These are phyloP conservation scores for Astyanax mexicanus DNA, from an alignment of 2,797 vertebrate genomes.

Conservation along the genomic window DNA sequence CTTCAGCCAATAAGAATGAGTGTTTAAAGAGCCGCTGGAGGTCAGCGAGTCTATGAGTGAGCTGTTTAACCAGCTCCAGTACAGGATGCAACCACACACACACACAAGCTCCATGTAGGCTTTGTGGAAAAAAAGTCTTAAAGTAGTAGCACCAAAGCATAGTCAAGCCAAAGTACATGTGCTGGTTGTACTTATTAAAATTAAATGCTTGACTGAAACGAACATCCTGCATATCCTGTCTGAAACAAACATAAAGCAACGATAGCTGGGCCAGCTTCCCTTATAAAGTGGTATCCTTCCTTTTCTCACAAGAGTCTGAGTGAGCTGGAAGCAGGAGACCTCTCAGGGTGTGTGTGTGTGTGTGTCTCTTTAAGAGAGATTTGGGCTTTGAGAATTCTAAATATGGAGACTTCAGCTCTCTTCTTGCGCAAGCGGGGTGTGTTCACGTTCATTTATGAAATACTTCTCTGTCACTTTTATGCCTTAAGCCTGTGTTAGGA, in stretches of 20 bases:
- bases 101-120: constrained; percentile 5
- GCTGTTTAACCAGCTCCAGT: constrained; percentile 50
- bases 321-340: background rate
- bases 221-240: background rate
- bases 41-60: constrained; percentile 62
- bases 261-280: background rate
- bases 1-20: constrained; percentile 54
- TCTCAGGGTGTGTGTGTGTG: constrained; percentile 13
- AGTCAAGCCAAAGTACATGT: background rate
- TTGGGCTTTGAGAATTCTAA: constrained; percentile 25
- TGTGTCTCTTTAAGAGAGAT: constrained; percentile 46
- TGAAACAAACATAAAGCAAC: constrained; percentile 7
- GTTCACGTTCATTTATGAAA: constrained; percentile 50
- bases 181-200: background rate
- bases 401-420: constrained; percentile 52
- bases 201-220: background rate
- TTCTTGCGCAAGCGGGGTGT: constrained; percentile 26
- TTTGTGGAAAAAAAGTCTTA: background rate
- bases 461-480: constrained; percentile 55
- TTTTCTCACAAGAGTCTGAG: constrained; percentile 16
- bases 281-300: constrained; percentile 48
- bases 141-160: background rate
- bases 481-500: constrained; percentile 63
- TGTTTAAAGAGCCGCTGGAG: constrained; percentile 37
- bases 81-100: constrained; percentile 47